phyloP scores from a whole-genome alignment of 2,888 invertebrate species.

The Pachycephus smyrnensis region DNA sequence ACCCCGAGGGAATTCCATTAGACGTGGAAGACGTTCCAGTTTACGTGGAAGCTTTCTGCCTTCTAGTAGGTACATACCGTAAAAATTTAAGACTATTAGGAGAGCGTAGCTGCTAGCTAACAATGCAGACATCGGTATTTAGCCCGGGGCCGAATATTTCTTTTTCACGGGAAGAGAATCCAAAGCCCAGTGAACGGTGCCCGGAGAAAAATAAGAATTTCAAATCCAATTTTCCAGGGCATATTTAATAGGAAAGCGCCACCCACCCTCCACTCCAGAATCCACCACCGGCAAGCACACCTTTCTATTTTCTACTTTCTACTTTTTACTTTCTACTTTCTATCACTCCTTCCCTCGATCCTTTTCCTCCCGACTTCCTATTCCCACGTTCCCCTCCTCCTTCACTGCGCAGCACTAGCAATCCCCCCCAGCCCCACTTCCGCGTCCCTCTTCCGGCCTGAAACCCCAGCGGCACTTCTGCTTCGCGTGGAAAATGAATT shows the following conservation, averaged over 20 bases:
- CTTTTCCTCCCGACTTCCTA: conserved; percentile 14
- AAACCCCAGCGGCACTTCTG: neutral
- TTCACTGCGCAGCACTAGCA: conserved; percentile 15
- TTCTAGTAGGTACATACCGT: conserved; percentile 39
- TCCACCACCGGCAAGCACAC: neutral
- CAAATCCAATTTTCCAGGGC: conserved; percentile 59
- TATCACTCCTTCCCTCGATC: conserved; percentile 14
- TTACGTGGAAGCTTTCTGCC: conserved; percentile 11
- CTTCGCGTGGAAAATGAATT: conserved; percentile 38
- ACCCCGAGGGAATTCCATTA: conserved; percentile 51
- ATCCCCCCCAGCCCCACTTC: conserved; percentile 12
- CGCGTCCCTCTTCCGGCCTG: neutral
- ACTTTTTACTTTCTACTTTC: neutral
- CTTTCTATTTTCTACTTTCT: neutral
- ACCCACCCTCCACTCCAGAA: conserved; percentile 21
- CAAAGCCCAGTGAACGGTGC: neutral
- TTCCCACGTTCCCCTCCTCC: neutral
- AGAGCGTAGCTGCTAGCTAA: conserved; percentile 40
- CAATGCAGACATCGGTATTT: conserved; percentile 53
- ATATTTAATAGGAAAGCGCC: conserved; percentile 51
- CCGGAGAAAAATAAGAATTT: conserved; percentile 57
- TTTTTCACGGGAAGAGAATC: neutral
- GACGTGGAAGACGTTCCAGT: conserved; percentile 42
- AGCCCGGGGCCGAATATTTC: conserved; percentile 29
- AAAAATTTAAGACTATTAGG: conserved; percentile 54